These are phyloP conservation scores for Erpobdella octoculata DNA, from an alignment of 2,888 invertebrate species.

Conservation along the genomic window DNA sequence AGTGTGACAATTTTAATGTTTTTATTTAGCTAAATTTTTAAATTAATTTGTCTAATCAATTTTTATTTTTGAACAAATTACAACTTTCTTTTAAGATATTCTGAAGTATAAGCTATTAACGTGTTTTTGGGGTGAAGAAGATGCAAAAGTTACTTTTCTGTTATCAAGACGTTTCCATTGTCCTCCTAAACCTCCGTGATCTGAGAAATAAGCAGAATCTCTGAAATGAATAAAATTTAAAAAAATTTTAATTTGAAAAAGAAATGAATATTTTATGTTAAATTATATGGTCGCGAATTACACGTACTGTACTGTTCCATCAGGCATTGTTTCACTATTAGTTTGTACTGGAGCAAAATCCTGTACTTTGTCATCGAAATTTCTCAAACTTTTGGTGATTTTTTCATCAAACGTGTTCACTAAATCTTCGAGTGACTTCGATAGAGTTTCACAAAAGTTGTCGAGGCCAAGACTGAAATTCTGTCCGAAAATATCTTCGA, in stretches of 20 bases:
- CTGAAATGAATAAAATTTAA: background rate
- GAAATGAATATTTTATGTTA: background rate
- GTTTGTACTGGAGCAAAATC: constrained; percentile 92
- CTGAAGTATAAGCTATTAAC: no score
- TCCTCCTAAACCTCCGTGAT: background rate
- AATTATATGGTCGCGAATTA: background rate
- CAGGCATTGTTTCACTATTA: constrained; percentile 99
- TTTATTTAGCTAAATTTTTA: no score
- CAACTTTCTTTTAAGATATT: background rate
- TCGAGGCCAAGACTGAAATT: constrained; percentile 53
- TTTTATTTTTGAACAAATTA: background rate
- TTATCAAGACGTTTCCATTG: no score
- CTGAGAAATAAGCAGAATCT: constrained; percentile 13
- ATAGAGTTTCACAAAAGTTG: constrained; percentile 68
- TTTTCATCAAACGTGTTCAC: constrained; percentile 98
- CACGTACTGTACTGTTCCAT: constrained; percentile 61
- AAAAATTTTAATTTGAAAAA: background rate
- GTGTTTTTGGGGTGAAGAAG: no score
- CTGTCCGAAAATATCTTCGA: constrained; percentile 10
- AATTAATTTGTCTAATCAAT: no score
- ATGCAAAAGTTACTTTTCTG: no score
- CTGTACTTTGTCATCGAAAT: constrained; percentile 92
- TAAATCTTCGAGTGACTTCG: constrained; percentile 86
- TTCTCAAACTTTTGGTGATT: constrained; percentile 93
- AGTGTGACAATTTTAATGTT: no score